Base-by-base conservation (phyloP, 2,113 vertebrate genomes). In the Callithrix jacchus region DNA sequence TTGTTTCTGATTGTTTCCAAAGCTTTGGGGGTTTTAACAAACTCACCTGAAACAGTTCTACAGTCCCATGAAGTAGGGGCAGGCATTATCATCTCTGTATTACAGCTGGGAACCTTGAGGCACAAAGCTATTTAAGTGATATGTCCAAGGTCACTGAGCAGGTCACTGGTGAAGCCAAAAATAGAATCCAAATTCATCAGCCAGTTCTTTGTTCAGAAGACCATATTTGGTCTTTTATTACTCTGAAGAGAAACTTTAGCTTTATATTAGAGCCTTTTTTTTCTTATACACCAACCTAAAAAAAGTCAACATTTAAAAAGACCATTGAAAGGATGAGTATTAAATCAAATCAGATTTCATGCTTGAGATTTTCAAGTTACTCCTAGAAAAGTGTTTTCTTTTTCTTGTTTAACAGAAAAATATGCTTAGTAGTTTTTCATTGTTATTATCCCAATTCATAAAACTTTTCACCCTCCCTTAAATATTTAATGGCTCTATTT, bases 91-190 rank as follows among this genome's bases (percentile, higher is more conserved):
- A 92, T 97, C 77, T 97, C 94, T 96, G 80, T 91, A 97, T 96
- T 98, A 95, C 86, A 89, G 93, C 70, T 96, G 88, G 95, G 96
- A 96, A 91, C 45, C 66, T 94, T 64, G 74, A 97, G 91, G 94
- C 89, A 96, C 96, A 98, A 97, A 97, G 84, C 91, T 94, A 96
- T 97, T 96, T 97, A 96, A 97, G 97, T 89, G 94, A 95, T 97
- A 97, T 79, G 89, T 97, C 94, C 94, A 98, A 97, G 97, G 98
- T 97, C 97, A 97, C 89, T 93, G 97, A 97, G 87, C 93, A 97
- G 96, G 97, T 95, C 94, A 95, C 85, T 86, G 35, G 87, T 93
- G 84, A 97, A 58, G 47, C 89, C 93, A 96, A 94, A 97, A 97
- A 97, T 96, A 97, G 95, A 97, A 97, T 97, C 49, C 52, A 70